Percentiles rank a stretch among this genome's conserved stretches.
Conservation (phyloP, 1,140 invertebrate species). For the Drosophila rufa region DNA sequence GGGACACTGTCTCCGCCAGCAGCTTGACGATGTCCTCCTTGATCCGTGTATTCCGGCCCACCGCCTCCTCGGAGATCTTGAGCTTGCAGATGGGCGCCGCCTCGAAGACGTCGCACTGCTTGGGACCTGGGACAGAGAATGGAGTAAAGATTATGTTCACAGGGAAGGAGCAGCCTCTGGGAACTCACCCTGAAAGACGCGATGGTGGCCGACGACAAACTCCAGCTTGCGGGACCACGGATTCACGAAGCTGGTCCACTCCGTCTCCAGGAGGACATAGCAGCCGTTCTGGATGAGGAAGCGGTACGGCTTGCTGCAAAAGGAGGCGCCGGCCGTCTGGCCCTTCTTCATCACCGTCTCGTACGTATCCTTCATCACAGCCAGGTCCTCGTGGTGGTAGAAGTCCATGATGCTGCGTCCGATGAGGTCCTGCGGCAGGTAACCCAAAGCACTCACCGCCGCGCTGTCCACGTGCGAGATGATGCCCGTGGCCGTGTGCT, state of each 20-base stretch:
- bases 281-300: slow-evolving; percentile 94
- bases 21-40: slow-evolving; percentile 90
- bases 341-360: slow-evolving; percentile 90
- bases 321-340: slow-evolving; percentile 87
- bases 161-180: neutral
- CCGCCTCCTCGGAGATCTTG: slow-evolving; percentile 86
- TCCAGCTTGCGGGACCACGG: slow-evolving; percentile 96
- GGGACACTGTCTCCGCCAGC: slow-evolving; percentile 89
- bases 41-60: slow-evolving; percentile 88
- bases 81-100: slow-evolving; percentile 84
- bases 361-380: slow-evolving; percentile 92
- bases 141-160: too few species aligned
- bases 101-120: slow-evolving; percentile 88
- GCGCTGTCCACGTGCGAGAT: slow-evolving; percentile 92
- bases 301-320: slow-evolving; percentile 90
- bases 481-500: slow-evolving; percentile 90
- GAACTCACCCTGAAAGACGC: slow-evolving; percentile 89
- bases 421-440: slow-evolving; percentile 94
- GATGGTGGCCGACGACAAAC: slow-evolving; percentile 95
- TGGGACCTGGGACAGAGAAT: slow-evolving; percentile 53
- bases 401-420: slow-evolving; percentile 93
- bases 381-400: slow-evolving; percentile 94
- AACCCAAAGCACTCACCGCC: slow-evolving; percentile 93
- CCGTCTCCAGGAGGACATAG: slow-evolving; percentile 93
- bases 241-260: slow-evolving; percentile 97